Percentiles rank a stretch among this genome's conserved stretches.
phyloP scores from a whole-genome alignment of 2,797 vertebrate species.

The Melanogrammus aeglefinus region DNA sequence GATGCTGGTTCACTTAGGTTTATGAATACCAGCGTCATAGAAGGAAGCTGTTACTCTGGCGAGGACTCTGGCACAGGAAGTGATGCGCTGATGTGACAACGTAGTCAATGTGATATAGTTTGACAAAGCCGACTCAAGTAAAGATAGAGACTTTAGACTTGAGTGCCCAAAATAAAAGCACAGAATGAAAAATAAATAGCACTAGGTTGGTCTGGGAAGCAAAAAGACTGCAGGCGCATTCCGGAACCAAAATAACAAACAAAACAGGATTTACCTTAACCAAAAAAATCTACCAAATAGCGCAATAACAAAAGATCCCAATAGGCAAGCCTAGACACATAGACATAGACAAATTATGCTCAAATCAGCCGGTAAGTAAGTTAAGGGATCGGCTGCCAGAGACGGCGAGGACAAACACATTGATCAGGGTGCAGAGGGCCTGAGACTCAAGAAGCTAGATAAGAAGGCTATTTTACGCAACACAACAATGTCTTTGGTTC shows the following conservation, averaged over 20 bases:
- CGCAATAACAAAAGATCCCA: neutral
- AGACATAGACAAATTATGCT: neutral
- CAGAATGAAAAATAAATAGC: no score
- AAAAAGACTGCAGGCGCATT: neutral
- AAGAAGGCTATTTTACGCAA: neutral
- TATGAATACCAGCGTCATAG: neutral
- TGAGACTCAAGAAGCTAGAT: neutral
- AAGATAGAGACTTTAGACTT: neutral
- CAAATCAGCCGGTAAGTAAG: neutral
- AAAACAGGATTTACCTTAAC: neutral
- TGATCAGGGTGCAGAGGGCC: neutral
- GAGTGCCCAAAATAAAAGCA: neutral
- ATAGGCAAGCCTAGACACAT: neutral
- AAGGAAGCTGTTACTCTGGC: neutral
- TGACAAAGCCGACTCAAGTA: neutral
- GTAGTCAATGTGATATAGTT: neutral
- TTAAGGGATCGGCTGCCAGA: neutral
- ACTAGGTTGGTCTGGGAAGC: no score
- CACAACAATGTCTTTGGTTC: neutral
- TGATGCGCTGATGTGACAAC: neutral
- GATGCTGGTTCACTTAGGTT: neutral
- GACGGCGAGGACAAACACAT: neutral
- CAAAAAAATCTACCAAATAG: neutral
- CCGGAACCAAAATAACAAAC: neutral
- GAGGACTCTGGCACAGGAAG: neutral